Evolutionary conservation across 2,797 vertebrate species (phyloP).

Genomic region (Lacerta viridis): DNA sequence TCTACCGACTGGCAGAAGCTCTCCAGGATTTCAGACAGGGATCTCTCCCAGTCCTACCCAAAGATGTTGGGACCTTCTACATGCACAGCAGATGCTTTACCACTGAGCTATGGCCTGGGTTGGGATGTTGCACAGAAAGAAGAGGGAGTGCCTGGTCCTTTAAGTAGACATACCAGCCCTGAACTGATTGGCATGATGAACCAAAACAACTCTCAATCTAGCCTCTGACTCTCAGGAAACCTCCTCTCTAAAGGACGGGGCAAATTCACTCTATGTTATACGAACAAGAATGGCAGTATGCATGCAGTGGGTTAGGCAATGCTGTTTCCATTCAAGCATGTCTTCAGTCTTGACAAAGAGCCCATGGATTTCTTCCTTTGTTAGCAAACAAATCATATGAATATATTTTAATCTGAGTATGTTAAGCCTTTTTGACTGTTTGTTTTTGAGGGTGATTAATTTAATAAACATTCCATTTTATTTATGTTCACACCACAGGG

Average conservation of each 20-base stretch:
- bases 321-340: not conserved
- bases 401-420: not conserved
- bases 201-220: not conserved
- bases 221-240: not conserved
- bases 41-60: no score
- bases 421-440: constrained; percentile 27
- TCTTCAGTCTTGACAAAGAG: not conserved
- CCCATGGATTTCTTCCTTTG: constrained; percentile 15
- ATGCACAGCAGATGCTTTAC: no score
- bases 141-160: no score
- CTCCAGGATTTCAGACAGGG: no score
- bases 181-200: no score
- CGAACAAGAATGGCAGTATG: not conserved
- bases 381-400: constrained; percentile 13
- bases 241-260: no score
- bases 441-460: constrained; percentile 47
- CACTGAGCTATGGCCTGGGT: no score
- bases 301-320: not conserved
- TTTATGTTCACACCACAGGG: constrained; percentile 32
- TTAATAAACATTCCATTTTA: constrained; percentile 16
- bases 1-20: no score
- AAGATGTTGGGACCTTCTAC: no score
- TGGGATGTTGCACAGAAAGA: no score
- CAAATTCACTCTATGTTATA: no score
- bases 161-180: no score